Percentiles rank a stretch among this genome's conserved stretches.
These are phyloP conservation scores for Cryptocheilus praepositus DNA, from an alignment of 2,888 invertebrate species.

Conservation along the genomic window DNA sequence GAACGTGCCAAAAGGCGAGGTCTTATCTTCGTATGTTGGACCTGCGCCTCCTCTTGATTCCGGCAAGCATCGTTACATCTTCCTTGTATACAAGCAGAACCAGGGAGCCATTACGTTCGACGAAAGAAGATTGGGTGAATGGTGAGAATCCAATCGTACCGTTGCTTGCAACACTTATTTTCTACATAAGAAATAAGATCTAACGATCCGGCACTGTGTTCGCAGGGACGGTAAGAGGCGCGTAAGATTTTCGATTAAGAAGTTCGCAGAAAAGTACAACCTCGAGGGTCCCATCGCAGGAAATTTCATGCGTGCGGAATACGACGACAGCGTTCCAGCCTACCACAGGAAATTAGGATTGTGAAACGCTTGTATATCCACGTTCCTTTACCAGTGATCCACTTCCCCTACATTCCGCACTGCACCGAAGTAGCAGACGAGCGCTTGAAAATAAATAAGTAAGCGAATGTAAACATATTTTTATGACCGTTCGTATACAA, in stretches of 20 bases:
- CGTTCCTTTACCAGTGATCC: no score
- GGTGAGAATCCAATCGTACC: constrained; percentile 44
- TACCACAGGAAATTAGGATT: constrained; percentile 60
- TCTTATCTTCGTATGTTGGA: constrained; percentile 71
- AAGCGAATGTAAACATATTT: no score
- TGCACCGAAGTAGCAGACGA: no score
- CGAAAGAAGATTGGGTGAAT: constrained; percentile 66
- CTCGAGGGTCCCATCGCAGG: constrained; percentile 80
- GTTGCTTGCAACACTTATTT: no score
- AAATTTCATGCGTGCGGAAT: constrained; percentile 79
- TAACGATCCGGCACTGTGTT: constrained; percentile 2
- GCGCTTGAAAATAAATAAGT: no score
- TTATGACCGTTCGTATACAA: no score
- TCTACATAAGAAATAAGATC: no score
- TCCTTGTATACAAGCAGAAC: constrained; percentile 71
- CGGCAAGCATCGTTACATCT: constrained; percentile 70
- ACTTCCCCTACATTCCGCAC: no score
- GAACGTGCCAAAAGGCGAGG: constrained; percentile 69
- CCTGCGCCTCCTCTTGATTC: constrained; percentile 68
- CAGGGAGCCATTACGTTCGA: constrained; percentile 71
- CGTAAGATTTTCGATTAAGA: constrained; percentile 78
- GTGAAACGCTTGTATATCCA: constrained; percentile 2
- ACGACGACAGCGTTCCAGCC: constrained; percentile 79
- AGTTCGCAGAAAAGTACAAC: constrained; percentile 79
- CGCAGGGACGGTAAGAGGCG: constrained; percentile 75